phyloP scores from a whole-genome alignment of 2,888 invertebrate species.

The Melanchra persicariae region DNA sequence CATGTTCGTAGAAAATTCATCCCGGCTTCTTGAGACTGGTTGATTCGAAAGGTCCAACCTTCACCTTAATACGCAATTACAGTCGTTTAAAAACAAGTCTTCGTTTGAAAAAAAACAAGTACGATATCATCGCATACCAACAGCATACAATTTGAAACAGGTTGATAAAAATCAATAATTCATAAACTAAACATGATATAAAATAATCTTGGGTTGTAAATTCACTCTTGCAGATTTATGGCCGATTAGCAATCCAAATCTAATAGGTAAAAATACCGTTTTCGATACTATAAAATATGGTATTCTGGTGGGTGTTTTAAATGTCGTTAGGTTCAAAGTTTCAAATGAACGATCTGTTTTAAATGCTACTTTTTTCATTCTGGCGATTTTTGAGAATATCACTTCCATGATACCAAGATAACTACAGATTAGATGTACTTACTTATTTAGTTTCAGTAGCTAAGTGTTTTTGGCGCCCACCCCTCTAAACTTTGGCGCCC shows the following conservation, averaged over 20 bases:
- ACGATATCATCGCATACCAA: slow-evolving; percentile 14
- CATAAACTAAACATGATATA: slow-evolving; percentile 17
- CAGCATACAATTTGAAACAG: slow-evolving; percentile 18
- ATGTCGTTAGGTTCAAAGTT: slow-evolving; percentile 1
- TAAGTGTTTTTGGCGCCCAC: not conserved
- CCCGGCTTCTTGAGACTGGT: not conserved
- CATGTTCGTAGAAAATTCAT: not conserved
- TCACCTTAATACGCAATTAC: not conserved
- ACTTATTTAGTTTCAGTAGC: not conserved
- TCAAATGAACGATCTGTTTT: not conserved
- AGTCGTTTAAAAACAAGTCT: slow-evolving; percentile 5
- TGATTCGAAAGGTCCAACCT: not conserved
- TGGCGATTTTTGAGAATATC: not conserved
- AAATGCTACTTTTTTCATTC: not conserved
- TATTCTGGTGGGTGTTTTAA: slow-evolving; percentile 16
- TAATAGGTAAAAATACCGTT: slow-evolving; percentile 5
- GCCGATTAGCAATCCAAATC: slow-evolving; percentile 25
- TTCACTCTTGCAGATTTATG: slow-evolving; percentile 41
- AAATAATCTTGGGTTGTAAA: slow-evolving; percentile 45
- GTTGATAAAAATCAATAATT: slow-evolving; percentile 41
- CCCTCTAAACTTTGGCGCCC: not conserved
- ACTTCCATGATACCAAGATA: too few relatives aligned
- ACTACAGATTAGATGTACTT: not conserved
- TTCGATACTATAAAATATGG: slow-evolving; percentile 2
- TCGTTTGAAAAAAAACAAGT: not conserved